These are phyloP conservation scores for Polydrusus cervinus DNA, from an alignment of 2,888 invertebrate species.

Conservation along the genomic window DNA sequence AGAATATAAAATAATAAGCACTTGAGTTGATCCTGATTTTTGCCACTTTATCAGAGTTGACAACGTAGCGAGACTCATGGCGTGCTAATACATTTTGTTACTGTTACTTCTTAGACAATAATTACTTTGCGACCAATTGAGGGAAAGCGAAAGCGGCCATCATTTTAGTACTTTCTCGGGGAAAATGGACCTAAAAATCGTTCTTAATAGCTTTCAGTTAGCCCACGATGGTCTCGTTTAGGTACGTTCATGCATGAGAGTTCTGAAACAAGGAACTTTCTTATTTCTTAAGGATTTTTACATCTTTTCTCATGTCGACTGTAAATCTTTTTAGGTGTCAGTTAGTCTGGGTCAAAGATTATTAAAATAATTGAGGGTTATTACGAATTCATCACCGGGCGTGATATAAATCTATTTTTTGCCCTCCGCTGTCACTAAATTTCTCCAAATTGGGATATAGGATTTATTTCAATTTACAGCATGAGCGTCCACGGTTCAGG, in stretches of 20 bases:
- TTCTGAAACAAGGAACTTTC: constrained; percentile 13
- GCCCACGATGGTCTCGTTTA: constrained; percentile 51
- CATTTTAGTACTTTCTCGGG: constrained; percentile 48
- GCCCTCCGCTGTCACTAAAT: too few relatives aligned
- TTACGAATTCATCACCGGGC: too few relatives aligned
- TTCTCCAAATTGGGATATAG: too few relatives aligned
- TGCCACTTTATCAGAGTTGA: too few relatives aligned
- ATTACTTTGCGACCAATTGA: constrained; percentile 40
- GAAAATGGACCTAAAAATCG: constrained; percentile 52
- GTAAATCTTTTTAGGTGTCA: constrained; percentile 24
- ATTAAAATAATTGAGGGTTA: background rate
- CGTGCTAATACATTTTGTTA: too few relatives aligned
- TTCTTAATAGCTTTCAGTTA: constrained; percentile 44
- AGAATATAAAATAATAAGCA: too few relatives aligned
- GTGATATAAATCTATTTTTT: too few relatives aligned
- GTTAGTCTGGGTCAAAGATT: constrained; percentile 21
- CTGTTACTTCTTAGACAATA: background rate
- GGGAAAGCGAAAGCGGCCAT: constrained; percentile 45
- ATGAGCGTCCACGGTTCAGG: too few relatives aligned
- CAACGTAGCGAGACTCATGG: too few relatives aligned
- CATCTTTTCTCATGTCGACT: background rate
- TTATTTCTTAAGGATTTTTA: constrained; percentile 24
- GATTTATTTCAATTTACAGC: too few relatives aligned
- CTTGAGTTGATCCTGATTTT: too few relatives aligned
- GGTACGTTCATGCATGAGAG: constrained; percentile 8